Conservation (phyloP, 2,113 vertebrate genomes). For the Lepisosteus osseus region DNA sequence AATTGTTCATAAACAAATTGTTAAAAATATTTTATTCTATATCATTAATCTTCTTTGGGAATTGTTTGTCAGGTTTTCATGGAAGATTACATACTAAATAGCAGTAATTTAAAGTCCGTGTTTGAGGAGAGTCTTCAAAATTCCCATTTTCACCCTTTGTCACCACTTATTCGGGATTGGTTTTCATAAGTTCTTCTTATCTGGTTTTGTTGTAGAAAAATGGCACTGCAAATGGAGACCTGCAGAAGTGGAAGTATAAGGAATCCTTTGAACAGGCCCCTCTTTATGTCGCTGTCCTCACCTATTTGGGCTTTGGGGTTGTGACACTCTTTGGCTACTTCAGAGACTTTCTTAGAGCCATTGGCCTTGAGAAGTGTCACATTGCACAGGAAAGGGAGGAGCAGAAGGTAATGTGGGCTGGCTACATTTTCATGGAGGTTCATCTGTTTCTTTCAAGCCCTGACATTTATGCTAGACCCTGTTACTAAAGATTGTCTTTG, state of each 20-base stretch:
- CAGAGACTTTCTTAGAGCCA: conserved; percentile 85
- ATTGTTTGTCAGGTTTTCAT: no score
- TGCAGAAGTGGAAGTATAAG: conserved; percentile 51
- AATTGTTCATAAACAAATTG: no score
- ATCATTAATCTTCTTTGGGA: no score
- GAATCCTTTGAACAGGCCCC: conserved; percentile 84
- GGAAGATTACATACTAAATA: no score
- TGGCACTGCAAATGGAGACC: conserved; percentile 48
- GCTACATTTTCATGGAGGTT: conserved; percentile 28
- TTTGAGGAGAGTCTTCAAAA: no score
- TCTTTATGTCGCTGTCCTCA: conserved; percentile 83
- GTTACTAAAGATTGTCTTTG: no score
- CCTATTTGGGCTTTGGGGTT: conserved; percentile 84
- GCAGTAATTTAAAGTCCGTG: not conserved
- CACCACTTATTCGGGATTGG: no score
- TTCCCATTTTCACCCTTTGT: no score
- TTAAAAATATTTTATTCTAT: no score
- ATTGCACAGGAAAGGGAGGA: conserved; percentile 77
- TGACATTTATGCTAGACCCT: no score
- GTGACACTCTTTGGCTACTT: conserved; percentile 88
- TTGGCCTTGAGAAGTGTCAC: conserved; percentile 82
- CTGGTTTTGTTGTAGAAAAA: conserved; percentile 67
- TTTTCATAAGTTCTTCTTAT: not conserved
- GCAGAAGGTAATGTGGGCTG: conserved; percentile 78
- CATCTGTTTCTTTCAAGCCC: not conserved